These are phyloP conservation scores for Coelopa pilipes DNA, from an alignment of 2,888 invertebrate genomes.

Conservation along the genomic window DNA sequence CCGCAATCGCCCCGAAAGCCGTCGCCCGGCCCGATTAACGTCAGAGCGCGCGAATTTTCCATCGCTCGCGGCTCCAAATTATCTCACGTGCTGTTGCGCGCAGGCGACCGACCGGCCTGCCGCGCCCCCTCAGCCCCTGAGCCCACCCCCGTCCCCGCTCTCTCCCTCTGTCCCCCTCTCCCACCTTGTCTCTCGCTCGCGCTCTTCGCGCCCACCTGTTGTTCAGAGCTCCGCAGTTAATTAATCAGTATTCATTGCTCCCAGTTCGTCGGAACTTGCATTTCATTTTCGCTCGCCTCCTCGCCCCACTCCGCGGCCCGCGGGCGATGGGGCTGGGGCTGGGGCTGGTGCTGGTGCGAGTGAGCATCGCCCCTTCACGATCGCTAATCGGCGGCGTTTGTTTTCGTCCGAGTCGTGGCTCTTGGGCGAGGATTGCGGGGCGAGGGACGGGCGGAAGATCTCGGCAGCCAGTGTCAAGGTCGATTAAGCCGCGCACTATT, in stretches of 20 bases:
- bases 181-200: not conserved
- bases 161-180: not conserved
- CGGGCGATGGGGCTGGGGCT: not conserved
- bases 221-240: slow-evolving; percentile 50
- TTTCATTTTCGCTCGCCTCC: not conserved
- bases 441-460: too few relatives aligned
- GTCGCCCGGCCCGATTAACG: slow-evolving; percentile 7
- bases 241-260: slow-evolving; percentile 50
- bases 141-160: not conserved
- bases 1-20: slow-evolving; percentile 31
- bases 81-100: slow-evolving; percentile 26
- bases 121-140: slow-evolving; percentile 25
- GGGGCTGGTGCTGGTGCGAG: too few relatives aligned
- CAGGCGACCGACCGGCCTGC: slow-evolving; percentile 15
- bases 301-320: too few relatives aligned
- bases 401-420: too few relatives aligned
- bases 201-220: slow-evolving; percentile 3
- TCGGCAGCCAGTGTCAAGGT: not conserved
- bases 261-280: not conserved
- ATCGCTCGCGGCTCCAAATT: slow-evolving; percentile 27
- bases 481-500: not conserved
- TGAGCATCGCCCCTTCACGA: too few relatives aligned
- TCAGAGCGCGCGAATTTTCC: slow-evolving; percentile 22
- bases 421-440: too few relatives aligned
- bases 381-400: too few relatives aligned